These are phyloP conservation scores for Anguilla obscura DNA, from an alignment of 2,797 vertebrate genomes.

Conservation along the genomic window DNA sequence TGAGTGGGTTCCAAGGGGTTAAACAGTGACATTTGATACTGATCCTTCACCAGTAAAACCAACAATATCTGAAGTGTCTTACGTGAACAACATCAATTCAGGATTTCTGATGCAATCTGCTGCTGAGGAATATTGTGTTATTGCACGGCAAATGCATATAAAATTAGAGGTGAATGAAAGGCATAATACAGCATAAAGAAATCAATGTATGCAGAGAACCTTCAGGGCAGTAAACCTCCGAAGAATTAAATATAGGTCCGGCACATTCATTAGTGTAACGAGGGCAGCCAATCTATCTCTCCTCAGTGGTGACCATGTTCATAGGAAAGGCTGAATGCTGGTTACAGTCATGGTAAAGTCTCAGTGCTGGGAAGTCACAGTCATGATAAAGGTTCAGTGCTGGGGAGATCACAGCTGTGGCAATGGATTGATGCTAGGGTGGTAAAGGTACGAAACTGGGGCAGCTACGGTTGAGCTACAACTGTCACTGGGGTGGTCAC, in stretches of 20 bases:
- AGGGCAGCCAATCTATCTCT: neutral
- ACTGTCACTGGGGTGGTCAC: neutral
- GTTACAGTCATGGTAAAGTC: neutral
- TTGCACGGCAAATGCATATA: neutral
- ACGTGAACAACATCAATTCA: constrained; percentile 50
- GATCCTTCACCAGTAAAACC: constrained; percentile 63
- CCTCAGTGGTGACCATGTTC: neutral
- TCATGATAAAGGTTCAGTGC: neutral
- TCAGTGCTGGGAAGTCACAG: neutral
- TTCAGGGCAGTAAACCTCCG: neutral
- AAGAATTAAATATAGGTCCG: neutral
- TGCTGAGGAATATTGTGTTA: neutral
- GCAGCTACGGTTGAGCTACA: neutral
- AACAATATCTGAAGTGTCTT: constrained; percentile 32
- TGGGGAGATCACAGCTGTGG: neutral
- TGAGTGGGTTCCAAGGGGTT: neutral
- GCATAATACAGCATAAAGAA: neutral
- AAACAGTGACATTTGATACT: constrained; percentile 45
- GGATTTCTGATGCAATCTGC: neutral
- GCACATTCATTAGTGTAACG: neutral
- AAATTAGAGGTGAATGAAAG: neutral
- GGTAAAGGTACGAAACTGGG: neutral
- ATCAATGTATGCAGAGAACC: neutral
- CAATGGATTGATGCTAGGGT: neutral
- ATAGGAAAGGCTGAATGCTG: neutral